A percentile compares a stretch with the other conserved stretches of the same genome.
Evolutionary conservation across 2,113 vertebrate genomes (phyloP).

Genomic region (Rhinogobius similis): DNA sequence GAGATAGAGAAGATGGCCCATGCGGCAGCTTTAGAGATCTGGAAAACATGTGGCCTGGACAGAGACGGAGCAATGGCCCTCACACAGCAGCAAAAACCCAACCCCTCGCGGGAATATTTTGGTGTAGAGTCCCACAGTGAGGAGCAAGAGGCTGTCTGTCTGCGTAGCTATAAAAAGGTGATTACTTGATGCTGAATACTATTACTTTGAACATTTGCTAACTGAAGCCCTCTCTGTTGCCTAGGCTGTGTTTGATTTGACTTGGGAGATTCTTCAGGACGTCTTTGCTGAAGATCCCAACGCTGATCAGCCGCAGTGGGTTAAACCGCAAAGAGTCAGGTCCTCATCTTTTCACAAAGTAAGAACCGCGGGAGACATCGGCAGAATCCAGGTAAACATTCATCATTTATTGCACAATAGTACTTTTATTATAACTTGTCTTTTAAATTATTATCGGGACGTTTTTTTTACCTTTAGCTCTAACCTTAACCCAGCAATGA

Average conservation of each 20-base stretch:
- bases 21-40: slow-evolving; percentile 85
- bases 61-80: slow-evolving; percentile 69
- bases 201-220: slow-evolving; percentile 34
- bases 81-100: slow-evolving; percentile 54
- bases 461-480: no score
- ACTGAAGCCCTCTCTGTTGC: not conserved
- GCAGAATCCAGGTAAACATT: slow-evolving; percentile 83
- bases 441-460: no score
- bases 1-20: slow-evolving; percentile 89
- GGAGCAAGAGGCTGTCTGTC: slow-evolving; percentile 80
- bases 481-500: not conserved
- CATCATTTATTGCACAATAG: not conserved
- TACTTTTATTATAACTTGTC: no score
- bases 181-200: not conserved
- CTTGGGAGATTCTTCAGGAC: slow-evolving; percentile 92
- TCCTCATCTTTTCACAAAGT: slow-evolving; percentile 85
- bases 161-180: slow-evolving; percentile 88
- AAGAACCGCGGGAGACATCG: slow-evolving; percentile 81
- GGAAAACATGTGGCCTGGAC: slow-evolving; percentile 84
- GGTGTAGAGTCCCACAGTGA: slow-evolving; percentile 64
- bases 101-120: slow-evolving; percentile 73
- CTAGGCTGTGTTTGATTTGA: slow-evolving; percentile 92
- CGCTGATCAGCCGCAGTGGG: slow-evolving; percentile 88
- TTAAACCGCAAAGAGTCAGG: slow-evolving; percentile 83
- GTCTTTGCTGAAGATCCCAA: slow-evolving; percentile 92